These are phyloP conservation scores for Dasypogon diadema DNA, from an alignment of 2,888 invertebrate genomes.

Conservation along the genomic window DNA sequence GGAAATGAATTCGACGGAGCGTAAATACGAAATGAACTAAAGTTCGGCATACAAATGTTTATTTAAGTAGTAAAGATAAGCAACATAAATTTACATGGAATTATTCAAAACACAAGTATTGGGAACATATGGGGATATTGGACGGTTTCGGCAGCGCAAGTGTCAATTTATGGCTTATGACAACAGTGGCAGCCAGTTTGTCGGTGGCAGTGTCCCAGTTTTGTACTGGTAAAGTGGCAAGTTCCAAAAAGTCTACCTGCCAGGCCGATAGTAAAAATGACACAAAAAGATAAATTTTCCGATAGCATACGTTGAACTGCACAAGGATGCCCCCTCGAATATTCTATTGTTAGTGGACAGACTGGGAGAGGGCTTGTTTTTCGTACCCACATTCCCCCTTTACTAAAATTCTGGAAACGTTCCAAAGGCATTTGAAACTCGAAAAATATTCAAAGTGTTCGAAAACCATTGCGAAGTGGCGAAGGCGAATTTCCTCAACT, in stretches of 20 bases:
- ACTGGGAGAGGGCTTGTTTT: not conserved
- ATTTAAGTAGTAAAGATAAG: slow-evolving; percentile 16
- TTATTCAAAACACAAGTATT: slow-evolving; percentile 6
- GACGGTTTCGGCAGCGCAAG: not conserved
- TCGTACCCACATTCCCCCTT: not conserved
- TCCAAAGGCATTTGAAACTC: slow-evolving; percentile 33
- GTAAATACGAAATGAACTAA: slow-evolving; percentile 21
- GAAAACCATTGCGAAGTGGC: not conserved
- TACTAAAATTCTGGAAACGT: slow-evolving; percentile 25
- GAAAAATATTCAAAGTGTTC: slow-evolving; percentile 31
- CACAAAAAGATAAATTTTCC: slow-evolving; percentile 34
- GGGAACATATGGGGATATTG: not conserved
- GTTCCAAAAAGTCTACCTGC: slow-evolving; percentile 42
- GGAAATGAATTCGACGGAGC: slow-evolving; percentile 18
- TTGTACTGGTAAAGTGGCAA: not conserved
- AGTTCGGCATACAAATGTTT: slow-evolving; percentile 20
- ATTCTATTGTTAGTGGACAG: slow-evolving; percentile 18
- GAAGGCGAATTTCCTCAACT: not conserved
- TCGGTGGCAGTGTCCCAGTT: not conserved
- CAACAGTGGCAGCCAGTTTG: not conserved
- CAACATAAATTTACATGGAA: slow-evolving; percentile 28
- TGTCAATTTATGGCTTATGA: not conserved
- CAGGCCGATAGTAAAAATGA: slow-evolving; percentile 35
- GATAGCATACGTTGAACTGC: slow-evolving; percentile 38
- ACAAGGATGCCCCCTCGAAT: slow-evolving; percentile 19